Conservation (phyloP, 2,113 vertebrate genomes). For the Galeopterus variegatus region DNA sequence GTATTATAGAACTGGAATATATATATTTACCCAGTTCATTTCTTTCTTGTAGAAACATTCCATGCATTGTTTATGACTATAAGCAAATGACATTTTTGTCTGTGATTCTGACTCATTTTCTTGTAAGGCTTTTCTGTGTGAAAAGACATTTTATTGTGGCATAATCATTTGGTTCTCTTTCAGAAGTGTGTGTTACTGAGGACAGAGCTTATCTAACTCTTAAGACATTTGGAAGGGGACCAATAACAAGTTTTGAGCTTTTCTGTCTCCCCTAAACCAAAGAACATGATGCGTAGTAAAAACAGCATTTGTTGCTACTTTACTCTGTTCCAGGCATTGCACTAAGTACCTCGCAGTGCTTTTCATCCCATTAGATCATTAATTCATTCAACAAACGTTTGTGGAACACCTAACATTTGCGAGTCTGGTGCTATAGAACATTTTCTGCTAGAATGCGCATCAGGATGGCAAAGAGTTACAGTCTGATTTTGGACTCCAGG, state of each 20-base stretch:
- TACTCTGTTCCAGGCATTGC: background rate
- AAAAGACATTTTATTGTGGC: constrained; percentile 31
- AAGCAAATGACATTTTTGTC: constrained; percentile 39
- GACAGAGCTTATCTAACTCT: background rate
- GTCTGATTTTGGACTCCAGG: constrained; percentile 19
- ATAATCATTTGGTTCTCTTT: constrained; percentile 7
- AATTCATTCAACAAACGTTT: constrained; percentile 40
- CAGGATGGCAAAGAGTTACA: background rate
- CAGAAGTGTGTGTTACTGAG: background rate
- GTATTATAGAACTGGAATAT: background rate
- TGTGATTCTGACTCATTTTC: background rate
- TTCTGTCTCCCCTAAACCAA: constrained; percentile 13
- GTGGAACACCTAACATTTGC: background rate
- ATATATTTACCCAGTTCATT: background rate
- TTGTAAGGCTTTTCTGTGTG: constrained; percentile 27
- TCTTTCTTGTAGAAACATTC: constrained; percentile 56
- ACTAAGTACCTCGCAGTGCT: background rate
- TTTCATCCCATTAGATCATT: constrained; percentile 37
- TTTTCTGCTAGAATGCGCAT: background rate
- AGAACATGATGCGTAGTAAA: background rate
- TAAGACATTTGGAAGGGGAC: background rate
- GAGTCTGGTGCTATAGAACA: background rate
- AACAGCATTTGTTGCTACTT: constrained; percentile 25
- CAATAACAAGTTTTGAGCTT: constrained; percentile 16
- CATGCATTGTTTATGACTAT: background rate